Percentiles rank a stretch among this genome's conserved stretches.
These are phyloP conservation scores for Orthosia gothica DNA, from an alignment of 2,888 invertebrate genomes.

Conservation along the genomic window DNA sequence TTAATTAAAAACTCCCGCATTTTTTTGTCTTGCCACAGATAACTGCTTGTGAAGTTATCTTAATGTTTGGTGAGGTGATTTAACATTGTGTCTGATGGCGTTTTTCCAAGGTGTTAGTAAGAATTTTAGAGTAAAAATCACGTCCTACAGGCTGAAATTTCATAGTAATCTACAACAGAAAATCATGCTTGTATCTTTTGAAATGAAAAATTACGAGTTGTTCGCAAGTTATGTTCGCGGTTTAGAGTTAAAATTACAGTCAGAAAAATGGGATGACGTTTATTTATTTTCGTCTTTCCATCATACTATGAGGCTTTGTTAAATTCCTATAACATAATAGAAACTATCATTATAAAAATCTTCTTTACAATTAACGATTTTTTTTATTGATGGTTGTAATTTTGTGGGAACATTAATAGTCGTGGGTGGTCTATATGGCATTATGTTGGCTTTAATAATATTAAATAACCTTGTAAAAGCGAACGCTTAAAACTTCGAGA, in stretches of 20 bases:
- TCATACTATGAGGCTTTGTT: neutral
- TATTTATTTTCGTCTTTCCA: too few species aligned
- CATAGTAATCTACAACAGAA: neutral
- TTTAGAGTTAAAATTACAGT: neutral
- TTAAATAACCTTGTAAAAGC: constrained; percentile 36
- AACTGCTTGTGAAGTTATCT: constrained; percentile 80
- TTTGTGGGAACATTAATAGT: constrained; percentile 40
- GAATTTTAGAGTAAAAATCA: constrained; percentile 1
- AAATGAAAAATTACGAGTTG: constrained; percentile 1
- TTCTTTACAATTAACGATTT: constrained; percentile 27
- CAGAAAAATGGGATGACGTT: constrained; percentile 11
- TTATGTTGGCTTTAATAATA: constrained; percentile 44
- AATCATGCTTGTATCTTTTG: neutral
- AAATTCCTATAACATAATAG: constrained; percentile 11
- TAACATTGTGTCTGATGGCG: constrained; percentile 42
- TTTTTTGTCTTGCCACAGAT: constrained; percentile 61
- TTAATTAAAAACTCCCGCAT: constrained; percentile 84
- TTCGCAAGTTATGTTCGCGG: neutral
- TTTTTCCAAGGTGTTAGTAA: constrained; percentile 41
- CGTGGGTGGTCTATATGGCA: constrained; percentile 54
- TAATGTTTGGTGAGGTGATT: constrained; percentile 72
- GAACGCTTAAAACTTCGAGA: constrained; percentile 41
- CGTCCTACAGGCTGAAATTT: neutral
- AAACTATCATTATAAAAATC: constrained; percentile 23
- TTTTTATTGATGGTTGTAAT: constrained; percentile 47